phyloP scores from a whole-genome alignment of 1,140 invertebrate species.

The Ganaspis sp. region DNA sequence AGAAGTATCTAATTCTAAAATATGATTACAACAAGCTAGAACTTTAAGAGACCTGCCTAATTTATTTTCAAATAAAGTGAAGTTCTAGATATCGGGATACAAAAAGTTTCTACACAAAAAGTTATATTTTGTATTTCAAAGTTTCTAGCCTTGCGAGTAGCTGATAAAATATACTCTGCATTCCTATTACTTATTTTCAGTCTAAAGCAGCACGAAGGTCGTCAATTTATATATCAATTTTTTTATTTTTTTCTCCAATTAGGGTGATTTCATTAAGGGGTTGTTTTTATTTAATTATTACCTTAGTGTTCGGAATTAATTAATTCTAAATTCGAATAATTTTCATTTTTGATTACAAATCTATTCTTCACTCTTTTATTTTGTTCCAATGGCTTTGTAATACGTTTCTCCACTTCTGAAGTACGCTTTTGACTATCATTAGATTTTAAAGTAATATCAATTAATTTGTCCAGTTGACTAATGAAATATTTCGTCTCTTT shows the following conservation, averaged over 20 bases:
- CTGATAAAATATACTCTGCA: slow-evolving; percentile 47
- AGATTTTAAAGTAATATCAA: background rate
- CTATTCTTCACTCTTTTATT: background rate
- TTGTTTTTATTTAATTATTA: too few species aligned
- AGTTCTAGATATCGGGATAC: slow-evolving; percentile 36
- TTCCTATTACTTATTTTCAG: slow-evolving; percentile 43
- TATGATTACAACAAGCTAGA: slow-evolving; percentile 59
- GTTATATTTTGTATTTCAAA: slow-evolving; percentile 34
- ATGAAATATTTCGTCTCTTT: too few species aligned
- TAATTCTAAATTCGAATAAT: background rate
- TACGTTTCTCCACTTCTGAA: too few species aligned
- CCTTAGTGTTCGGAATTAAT: background rate
- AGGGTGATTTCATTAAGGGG: too few species aligned
- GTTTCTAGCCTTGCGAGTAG: slow-evolving; percentile 40
- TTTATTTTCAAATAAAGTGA: slow-evolving; percentile 38
- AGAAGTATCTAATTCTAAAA: slow-evolving; percentile 59
- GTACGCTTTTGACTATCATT: too few species aligned
- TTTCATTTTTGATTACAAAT: background rate
- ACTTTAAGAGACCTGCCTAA: slow-evolving; percentile 40
- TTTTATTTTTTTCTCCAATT: background rate
- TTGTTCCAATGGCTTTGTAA: background rate
- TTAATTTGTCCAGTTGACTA: background rate
- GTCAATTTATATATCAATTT: background rate
- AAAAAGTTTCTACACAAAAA: slow-evolving; percentile 39
- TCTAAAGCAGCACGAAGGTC: slow-evolving; percentile 36